These are phyloP conservation scores for Polyodon spathula DNA, from an alignment of 2,113 vertebrate species.

Conservation along the genomic window DNA sequence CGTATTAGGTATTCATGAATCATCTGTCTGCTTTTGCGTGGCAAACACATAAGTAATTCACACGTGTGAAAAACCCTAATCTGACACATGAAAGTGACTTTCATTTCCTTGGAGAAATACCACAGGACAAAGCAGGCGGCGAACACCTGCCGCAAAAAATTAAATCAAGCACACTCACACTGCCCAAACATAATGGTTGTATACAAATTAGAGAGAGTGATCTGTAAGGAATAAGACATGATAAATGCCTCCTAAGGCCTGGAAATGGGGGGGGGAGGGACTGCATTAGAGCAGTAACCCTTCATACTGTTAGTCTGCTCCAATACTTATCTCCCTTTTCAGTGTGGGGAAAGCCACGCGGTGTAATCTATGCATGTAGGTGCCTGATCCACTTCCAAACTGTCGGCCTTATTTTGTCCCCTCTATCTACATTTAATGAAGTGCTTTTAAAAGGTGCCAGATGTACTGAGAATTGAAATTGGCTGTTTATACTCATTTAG, in stretches of 20 bases:
- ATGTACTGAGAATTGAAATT: background rate
- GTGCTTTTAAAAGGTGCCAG: background rate
- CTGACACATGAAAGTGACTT: background rate
- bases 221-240: background rate
- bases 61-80: background rate
- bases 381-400: background rate
- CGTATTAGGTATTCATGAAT: background rate
- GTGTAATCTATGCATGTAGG: background rate
- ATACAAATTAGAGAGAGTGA: background rate
- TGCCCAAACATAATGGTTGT: constrained; percentile 1
- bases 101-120: background rate
- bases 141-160: background rate
- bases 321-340: background rate
- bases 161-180: background rate
- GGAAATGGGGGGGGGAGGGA: background rate
- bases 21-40: background rate
- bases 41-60: background rate
- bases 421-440: constrained; percentile 9
- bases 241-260: no score
- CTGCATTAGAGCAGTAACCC: background rate
- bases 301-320: background rate
- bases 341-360: background rate
- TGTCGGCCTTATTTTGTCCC: background rate
- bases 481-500: background rate
- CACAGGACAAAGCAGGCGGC: background rate